A percentile compares a stretch with the other conserved stretches of the same genome.
Evolutionary conservation across 2,888 invertebrate species (phyloP).

Genomic region (Morpho helenor): DNA sequence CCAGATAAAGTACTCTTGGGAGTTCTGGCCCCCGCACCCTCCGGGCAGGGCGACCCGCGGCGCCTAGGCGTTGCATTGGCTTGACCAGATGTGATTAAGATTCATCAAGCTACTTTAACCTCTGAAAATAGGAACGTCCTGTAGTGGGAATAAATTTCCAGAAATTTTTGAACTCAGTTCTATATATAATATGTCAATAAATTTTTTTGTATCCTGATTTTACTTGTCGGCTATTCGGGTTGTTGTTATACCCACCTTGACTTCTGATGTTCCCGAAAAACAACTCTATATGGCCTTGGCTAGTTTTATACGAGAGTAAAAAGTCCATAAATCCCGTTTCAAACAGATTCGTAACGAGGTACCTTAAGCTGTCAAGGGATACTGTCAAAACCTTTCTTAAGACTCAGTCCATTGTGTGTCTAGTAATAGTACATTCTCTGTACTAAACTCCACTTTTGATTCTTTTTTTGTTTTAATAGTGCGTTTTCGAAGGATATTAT

Average conservation of each 20-base stretch:
- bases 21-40: too few relatives aligned
- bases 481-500: too few relatives aligned
- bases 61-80: too few relatives aligned
- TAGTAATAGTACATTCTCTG: neutral
- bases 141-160: too few relatives aligned
- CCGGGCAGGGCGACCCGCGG: too few relatives aligned
- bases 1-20: too few relatives aligned
- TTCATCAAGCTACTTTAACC: too few relatives aligned
- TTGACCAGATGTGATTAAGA: too few relatives aligned
- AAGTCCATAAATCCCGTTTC: neutral
- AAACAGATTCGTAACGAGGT: neutral
- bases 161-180: too few relatives aligned
- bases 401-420: neutral
- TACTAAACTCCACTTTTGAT: too few relatives aligned
- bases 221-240: neutral
- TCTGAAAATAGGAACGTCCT: too few relatives aligned
- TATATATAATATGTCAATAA: neutral
- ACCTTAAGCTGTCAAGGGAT: slow-evolving; percentile 1
- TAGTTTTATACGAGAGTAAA: slow-evolving; percentile 13
- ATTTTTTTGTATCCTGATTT: neutral
- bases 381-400: neutral
- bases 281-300: slow-evolving; percentile 26
- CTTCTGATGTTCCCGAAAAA: slow-evolving; percentile 22
- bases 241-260: slow-evolving; percentile 18
- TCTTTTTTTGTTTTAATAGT: too few relatives aligned